Percentiles rank a stretch among this genome's conserved stretches.
Evolutionary conservation across 2,888 invertebrate species (phyloP).

Genomic region (Drosophila paucipuncta): DNA sequence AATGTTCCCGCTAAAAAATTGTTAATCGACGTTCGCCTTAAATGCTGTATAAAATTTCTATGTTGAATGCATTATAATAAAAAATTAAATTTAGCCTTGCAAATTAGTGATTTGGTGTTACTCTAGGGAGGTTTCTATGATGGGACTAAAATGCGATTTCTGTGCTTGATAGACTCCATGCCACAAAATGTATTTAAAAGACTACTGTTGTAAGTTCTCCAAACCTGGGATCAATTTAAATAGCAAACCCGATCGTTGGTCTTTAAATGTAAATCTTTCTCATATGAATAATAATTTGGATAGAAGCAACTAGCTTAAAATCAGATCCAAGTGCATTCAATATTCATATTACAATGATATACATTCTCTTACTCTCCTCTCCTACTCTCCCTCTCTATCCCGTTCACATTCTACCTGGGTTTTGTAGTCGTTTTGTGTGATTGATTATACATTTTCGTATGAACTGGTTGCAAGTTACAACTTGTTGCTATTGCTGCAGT

Average conservation of each 20-base stretch:
- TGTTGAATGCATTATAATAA: background rate
- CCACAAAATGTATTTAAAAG: background rate
- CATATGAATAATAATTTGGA: background rate
- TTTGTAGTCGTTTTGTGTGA: slow-evolving; percentile 65
- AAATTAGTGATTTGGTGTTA: background rate
- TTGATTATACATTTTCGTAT: slow-evolving; percentile 79
- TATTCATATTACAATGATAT: slow-evolving; percentile 29
- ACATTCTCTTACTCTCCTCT: background rate
- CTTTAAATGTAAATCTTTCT: background rate
- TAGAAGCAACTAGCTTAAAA: background rate
- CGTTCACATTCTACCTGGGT: slow-evolving; percentile 10
- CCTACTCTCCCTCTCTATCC: slow-evolving; percentile 1
- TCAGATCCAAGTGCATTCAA: slow-evolving; percentile 22
- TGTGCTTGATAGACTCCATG: no score
- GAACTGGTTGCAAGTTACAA: slow-evolving; percentile 66
- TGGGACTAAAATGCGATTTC: background rate
- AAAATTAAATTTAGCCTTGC: background rate
- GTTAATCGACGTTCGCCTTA: background rate
- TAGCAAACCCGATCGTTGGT: background rate
- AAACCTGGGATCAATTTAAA: background rate
- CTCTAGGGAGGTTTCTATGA: background rate
- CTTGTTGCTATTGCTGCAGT: slow-evolving; percentile 23
- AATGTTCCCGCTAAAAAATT: background rate
- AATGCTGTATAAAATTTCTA: background rate
- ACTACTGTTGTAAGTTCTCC: background rate